A percentile compares a stretch with the other conserved stretches of the same genome.
Evolutionary conservation across 2,113 vertebrate genomes (phyloP).

Genomic region (Silurus glanis): DNA sequence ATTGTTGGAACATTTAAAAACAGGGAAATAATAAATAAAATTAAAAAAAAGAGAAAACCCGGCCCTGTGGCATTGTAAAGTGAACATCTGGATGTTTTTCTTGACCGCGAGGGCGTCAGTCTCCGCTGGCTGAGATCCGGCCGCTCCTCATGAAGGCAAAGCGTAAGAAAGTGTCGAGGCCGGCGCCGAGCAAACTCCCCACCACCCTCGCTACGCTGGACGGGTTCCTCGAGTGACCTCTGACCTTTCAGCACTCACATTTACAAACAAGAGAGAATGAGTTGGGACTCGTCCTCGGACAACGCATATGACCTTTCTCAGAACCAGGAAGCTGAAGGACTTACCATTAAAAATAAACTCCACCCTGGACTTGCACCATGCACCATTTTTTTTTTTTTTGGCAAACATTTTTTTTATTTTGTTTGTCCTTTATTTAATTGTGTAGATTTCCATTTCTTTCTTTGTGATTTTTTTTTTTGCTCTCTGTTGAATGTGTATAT

Average conservation of each 20-base stretch:
- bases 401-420: neutral
- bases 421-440: neutral
- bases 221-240: slow-evolving; percentile 70
- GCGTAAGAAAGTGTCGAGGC: slow-evolving; percentile 75
- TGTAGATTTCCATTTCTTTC: slow-evolving; percentile 1
- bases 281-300: neutral
- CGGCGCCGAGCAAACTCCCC: slow-evolving; percentile 53
- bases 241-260: neutral
- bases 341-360: neutral
- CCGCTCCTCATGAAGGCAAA: slow-evolving; percentile 72
- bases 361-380: neutral
- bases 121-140: slow-evolving; percentile 72
- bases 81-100: slow-evolving; percentile 32
- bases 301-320: neutral
- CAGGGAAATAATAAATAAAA: neutral
- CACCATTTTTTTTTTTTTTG: neutral
- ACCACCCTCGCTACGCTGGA: slow-evolving; percentile 68
- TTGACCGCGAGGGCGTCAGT: slow-evolving; percentile 69
- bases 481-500: neutral
- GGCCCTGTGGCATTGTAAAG: too few species aligned
- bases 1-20: neutral
- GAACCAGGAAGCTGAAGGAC: neutral
- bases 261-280: neutral
- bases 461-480: neutral
- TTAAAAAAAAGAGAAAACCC: neutral